These are phyloP conservation scores for Steatornis caripensis DNA, from an alignment of 2,113 vertebrate species.

Conservation along the genomic window DNA sequence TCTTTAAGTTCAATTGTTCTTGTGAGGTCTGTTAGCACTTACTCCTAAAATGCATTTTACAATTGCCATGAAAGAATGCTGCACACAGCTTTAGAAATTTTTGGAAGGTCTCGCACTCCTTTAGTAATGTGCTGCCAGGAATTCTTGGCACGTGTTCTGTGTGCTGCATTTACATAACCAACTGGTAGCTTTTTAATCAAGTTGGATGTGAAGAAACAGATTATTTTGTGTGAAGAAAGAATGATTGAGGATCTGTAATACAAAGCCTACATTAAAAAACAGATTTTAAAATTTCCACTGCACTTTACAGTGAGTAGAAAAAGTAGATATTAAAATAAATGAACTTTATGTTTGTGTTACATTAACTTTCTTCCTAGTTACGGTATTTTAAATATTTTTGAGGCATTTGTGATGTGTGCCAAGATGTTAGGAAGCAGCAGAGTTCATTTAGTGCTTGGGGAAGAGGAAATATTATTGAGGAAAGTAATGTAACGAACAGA, in stretches of 20 bases:
- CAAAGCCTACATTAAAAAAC: neutral
- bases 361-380: neutral
- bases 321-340: neutral
- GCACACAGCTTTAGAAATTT: neutral
- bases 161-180: neutral
- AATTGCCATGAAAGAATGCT: neutral
- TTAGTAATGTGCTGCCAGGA: conserved; percentile 1
- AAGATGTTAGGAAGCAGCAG: neutral
- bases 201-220: neutral
- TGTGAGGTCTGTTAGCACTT: neutral
- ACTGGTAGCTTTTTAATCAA: neutral
- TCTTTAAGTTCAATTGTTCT: neutral
- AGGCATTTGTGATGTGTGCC: neutral
- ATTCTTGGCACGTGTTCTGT: neutral
- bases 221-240: neutral
- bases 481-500: neutral
- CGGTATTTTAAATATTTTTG: neutral
- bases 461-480: neutral
- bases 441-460: neutral
- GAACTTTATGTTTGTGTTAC: neutral
- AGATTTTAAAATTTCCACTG: neutral
- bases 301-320: neutral
- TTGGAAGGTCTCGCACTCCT: neutral
- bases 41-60: neutral
- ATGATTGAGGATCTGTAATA: neutral